These are phyloP conservation scores for Tuta absoluta DNA, from an alignment of 2,888 invertebrate genomes.

Conservation along the genomic window DNA sequence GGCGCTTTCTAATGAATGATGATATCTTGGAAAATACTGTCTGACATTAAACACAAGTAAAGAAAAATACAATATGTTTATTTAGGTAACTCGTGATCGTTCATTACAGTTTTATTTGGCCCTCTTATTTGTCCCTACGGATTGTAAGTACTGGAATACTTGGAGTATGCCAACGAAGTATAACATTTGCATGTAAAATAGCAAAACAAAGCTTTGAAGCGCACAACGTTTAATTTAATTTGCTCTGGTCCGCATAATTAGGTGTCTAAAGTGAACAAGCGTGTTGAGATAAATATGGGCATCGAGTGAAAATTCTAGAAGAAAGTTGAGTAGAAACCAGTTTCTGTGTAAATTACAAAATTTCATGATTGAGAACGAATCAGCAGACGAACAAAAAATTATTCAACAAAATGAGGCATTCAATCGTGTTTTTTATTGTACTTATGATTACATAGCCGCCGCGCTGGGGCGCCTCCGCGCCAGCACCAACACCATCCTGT, in stretches of 20 bases:
- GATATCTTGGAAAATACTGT: constrained; percentile 1
- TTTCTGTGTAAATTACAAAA: no score
- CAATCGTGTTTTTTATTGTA: no score
- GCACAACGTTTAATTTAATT: constrained; percentile 5
- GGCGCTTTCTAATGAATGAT: constrained; percentile 7
- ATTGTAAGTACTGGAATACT: not conserved
- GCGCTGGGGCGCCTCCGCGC: no score
- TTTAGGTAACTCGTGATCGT: not conserved
- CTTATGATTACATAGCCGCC: no score
- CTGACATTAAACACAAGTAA: not conserved
- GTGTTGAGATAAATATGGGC: not conserved
- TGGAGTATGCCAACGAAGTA: not conserved
- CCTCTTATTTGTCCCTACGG: not conserved
- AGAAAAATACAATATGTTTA: constrained; percentile 2
- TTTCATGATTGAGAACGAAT: no score
- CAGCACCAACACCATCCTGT: no score
- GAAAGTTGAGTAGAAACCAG: not conserved
- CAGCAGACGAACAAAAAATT: no score
- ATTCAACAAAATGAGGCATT: no score
- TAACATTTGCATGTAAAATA: not conserved
- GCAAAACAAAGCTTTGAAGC: constrained; percentile 6
- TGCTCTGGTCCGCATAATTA: constrained; percentile 6
- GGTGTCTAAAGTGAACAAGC: not conserved
- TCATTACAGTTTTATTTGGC: not conserved
- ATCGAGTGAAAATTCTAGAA: not conserved